Evolutionary conservation across 1,140 invertebrate genomes (phyloP).

Genomic region (Papilio aristodemus): DNA sequence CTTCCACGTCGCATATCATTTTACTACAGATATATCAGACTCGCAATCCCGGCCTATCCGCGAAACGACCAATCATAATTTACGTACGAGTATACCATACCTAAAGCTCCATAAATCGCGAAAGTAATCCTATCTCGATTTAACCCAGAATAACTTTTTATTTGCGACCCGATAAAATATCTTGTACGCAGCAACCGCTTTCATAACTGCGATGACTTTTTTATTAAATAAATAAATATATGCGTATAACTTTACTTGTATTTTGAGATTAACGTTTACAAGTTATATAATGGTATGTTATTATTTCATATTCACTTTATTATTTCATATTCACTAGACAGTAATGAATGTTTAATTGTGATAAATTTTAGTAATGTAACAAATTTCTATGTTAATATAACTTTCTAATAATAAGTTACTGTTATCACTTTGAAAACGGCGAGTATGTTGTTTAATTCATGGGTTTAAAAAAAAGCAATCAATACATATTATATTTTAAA

Average conservation of each 20-base stretch:
- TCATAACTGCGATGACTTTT: conserved; percentile 20
- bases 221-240: conserved; percentile 13
- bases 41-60: conserved; percentile 63
- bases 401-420: too few relatives aligned
- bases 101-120: conserved; percentile 52
- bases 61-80: conserved; percentile 66
- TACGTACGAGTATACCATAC: conserved; percentile 50
- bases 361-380: too few relatives aligned
- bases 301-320: too few relatives aligned
- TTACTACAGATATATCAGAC: conserved; percentile 69
- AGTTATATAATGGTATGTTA: background rate
- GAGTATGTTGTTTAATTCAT: too few relatives aligned
- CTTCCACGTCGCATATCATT: conserved; percentile 71
- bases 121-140: conserved; percentile 51
- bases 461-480: background rate
- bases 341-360: too few relatives aligned
- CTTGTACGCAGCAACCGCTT: conserved; percentile 12
- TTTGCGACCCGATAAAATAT: conserved; percentile 42
- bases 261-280: background rate
- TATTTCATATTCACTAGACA: too few relatives aligned
- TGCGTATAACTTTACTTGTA: background rate
- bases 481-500: background rate
- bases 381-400: too few relatives aligned
- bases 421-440: too few relatives aligned
- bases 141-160: conserved; percentile 45